Evolutionary conservation across 2,888 invertebrate species (phyloP), one percentile per base, ranked within the genome.

Genomic region (Miltochrista miniata): DNA sequence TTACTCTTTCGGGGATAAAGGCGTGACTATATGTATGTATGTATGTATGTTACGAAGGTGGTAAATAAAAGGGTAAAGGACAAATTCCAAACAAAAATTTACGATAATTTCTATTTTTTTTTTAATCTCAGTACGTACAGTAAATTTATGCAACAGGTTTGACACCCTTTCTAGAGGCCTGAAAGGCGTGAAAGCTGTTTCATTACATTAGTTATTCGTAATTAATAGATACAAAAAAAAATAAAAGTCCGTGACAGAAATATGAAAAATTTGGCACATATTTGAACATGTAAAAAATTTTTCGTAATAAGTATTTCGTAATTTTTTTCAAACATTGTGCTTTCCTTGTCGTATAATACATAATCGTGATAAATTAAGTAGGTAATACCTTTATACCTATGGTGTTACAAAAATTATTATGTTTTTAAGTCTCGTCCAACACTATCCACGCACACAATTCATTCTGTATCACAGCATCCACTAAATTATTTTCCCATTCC

Each of bases 401-500:
- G n/a, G n/a, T n/a, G n/a, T n/a, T n/a, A n/a, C n/a, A n/a, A n/a
- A n/a, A n/a, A n/a, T n/a, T n/a, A 48, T 59, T 61, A 58, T 51
- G 11, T 54, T 59, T 56, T 56, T 62, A 65, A 67, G 59, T 63
- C 60, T 5, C 18, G 18, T 24, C 61, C 74, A 58, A 66, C 70
- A 58, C 71, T 70, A 70, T 61, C 59, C 72, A 65, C 69, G 72
- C 74, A 68, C 63, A 70, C 79, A 67, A 81, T 81, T 69, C 82
- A 79, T 83, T 73, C 81, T 70, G 71, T 89, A 90, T 90, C 89
- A 90, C 89, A 89, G 89, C 87, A 85, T 76, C 83, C 85, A 72
- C 77, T 77, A 73, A 74, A 74, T 68, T 73, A 69, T 67, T 68
- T 75, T 74, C 67, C 63, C 68, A 70, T 75, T 72, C 72, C 82